Evolutionary conservation across 2,113 vertebrate species (phyloP), one percentile per base, ranked within the genome.

Genomic region (Pandion haliaetus): DNA sequence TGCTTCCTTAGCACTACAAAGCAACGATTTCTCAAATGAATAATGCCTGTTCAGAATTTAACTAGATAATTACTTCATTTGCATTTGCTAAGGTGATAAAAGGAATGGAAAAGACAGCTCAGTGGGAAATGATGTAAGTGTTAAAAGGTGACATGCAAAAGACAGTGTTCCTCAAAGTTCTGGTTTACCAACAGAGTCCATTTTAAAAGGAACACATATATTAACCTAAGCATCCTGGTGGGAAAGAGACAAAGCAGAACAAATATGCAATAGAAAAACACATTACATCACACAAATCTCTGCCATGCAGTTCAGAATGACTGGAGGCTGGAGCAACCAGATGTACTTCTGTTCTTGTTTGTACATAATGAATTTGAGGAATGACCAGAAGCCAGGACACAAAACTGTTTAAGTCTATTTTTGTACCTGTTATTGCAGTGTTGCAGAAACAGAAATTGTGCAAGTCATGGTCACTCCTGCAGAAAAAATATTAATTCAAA

Each of bases 21-120:
- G 93, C 97, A 98, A 98, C 52, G 90, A 97, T 98, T 98, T 98
- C 98, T 98, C 98, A 98, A 98, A 97, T 97, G 97, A 98, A 97
- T 99, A 98, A 98, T 96, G 92, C 93, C 91, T 97, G 93, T 95
- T 97, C 95, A 95, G 97, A 98, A 98, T 96, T 98, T 98, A 98
- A 98, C 95, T 97, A 97, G 95, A 97, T 98, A 98, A 98, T 98
- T 96, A 94, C 96, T 97, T 98, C 57, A 96, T 97, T 98, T 98
- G 93, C 96, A 98, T 98, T 96, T 97, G 59, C 92, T 97, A 93
- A 91, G 86, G 72, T 97, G 97, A 95, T 96, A 95, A 95, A 95
- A 97, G 88, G 93, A 97, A 84, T 72, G 55, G 67, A 92, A 97
- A 97, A 93, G 90, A 92, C n/a, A 89, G 47, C 89, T 96, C 86